Conservation (phyloP, 2,113 vertebrate species). For the Pardalotus punctatus region DNA sequence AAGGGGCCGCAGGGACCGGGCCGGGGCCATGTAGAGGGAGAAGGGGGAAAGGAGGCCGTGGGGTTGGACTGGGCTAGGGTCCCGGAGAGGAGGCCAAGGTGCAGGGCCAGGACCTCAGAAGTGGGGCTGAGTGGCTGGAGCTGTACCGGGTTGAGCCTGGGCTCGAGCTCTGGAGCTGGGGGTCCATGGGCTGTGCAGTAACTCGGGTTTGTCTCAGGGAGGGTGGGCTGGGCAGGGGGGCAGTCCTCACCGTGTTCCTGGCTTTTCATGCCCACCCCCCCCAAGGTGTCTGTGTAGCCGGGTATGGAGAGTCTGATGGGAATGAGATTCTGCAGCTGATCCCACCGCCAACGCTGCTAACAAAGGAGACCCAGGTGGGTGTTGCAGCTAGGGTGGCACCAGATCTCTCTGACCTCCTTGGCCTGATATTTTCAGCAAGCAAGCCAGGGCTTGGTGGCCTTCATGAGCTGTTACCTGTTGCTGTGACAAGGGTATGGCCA, state of each 20-base stretch:
- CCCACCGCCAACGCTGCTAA: conserved; percentile 79
- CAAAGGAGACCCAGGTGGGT: conserved; percentile 82
- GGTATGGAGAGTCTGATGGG: conserved; percentile 52
- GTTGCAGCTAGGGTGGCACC: neutral
- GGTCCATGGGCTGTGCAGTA: fast-evolving
- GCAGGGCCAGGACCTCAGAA: neutral
- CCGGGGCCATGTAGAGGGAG: fast-evolving
- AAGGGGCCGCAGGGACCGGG: no score
- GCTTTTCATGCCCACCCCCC: neutral
- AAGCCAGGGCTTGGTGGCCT: neutral
- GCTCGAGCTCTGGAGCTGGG: neutral
- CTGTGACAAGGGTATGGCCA: neutral
- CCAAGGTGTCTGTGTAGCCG: conserved; percentile 83
- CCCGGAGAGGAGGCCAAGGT: neutral
- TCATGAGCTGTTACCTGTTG: neutral
- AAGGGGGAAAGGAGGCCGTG: neutral
- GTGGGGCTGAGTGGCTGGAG: neutral
- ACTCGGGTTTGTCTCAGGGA: neutral
- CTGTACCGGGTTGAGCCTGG: neutral
- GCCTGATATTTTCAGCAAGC: neutral
- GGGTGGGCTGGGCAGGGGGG: neutral
- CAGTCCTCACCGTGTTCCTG: neutral
- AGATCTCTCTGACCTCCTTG: no score
- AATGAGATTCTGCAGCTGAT: conserved; percentile 88
- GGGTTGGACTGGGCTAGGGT: neutral